Conservation (phyloP, 1,140 invertebrate species). For the Macrotrachela quadricornifera region DNA sequence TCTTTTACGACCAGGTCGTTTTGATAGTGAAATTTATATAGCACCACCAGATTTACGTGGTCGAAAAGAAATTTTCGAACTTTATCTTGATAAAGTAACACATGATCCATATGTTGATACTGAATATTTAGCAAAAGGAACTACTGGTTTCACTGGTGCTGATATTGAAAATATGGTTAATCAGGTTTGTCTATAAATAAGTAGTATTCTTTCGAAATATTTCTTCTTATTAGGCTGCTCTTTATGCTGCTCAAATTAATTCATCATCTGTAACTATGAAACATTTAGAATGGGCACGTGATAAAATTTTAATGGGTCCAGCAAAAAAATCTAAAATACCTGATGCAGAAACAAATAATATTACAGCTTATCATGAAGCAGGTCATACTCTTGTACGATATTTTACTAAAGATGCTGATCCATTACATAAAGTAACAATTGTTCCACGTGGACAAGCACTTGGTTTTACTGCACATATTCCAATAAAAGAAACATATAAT, state of each 20-base stretch:
- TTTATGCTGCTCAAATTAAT: slow-evolving; percentile 72
- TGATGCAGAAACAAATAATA: slow-evolving; percentile 70
- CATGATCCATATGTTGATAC: slow-evolving; percentile 45
- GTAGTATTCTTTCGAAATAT: no score
- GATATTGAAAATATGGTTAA: slow-evolving; percentile 83
- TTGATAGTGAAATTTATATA: slow-evolving; percentile 80
- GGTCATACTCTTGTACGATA: slow-evolving; percentile 84
- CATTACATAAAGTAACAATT: slow-evolving; percentile 51
- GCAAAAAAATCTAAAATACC: slow-evolving; percentile 64
- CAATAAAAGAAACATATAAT: slow-evolving; percentile 68
- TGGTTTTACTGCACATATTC: slow-evolving; percentile 54
- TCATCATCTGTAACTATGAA: slow-evolving; percentile 61
- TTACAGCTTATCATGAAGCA: slow-evolving; percentile 90
- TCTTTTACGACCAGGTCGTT: slow-evolving; percentile 70
- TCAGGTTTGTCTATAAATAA: no score
- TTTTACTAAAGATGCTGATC: slow-evolving; percentile 58
- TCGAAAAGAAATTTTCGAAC: slow-evolving; percentile 65
- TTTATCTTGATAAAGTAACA: slow-evolving; percentile 51
- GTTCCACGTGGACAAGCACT: slow-evolving; percentile 42
- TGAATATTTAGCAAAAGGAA: slow-evolving; percentile 60
- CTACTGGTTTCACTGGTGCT: slow-evolving; percentile 71
- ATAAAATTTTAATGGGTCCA: slow-evolving; percentile 87
- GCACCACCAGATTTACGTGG: slow-evolving; percentile 69
- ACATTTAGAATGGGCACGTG: slow-evolving; percentile 72
- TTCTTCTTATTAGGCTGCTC: no score